These are phyloP conservation scores for Helicoverpa armigera DNA, from an alignment of 1,140 invertebrate species.

Conservation along the genomic window DNA sequence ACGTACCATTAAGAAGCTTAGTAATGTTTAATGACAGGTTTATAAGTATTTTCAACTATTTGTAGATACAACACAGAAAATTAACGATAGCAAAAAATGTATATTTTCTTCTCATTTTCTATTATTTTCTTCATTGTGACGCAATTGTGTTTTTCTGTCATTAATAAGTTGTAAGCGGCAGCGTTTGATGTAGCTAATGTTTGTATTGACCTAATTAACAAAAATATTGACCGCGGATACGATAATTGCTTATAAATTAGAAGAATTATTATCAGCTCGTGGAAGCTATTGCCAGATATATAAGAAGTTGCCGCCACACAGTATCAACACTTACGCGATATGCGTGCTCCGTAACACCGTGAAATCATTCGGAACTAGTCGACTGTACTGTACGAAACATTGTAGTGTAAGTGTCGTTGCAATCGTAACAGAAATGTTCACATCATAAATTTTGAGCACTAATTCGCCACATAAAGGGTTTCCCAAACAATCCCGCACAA, in stretches of 20 bases:
- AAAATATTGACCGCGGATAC: constrained; percentile 10
- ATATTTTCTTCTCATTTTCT: too few species aligned
- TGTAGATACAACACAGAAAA: too few species aligned
- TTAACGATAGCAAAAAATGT: too few species aligned
- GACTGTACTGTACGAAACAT: too few species aligned
- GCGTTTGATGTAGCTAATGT: constrained; percentile 27
- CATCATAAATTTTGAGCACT: neutral
- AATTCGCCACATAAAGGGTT: constrained; percentile 30
- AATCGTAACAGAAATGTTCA: too few species aligned
- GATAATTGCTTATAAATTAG: constrained; percentile 34
- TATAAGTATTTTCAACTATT: neutral
- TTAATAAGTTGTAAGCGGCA: neutral
- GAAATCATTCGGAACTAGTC: neutral
- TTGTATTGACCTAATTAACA: constrained; percentile 31
- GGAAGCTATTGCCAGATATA: neutral
- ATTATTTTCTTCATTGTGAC: too few species aligned
- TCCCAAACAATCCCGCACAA: constrained; percentile 22
- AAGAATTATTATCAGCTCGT: constrained; percentile 13
- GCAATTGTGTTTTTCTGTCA: neutral
- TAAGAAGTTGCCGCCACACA: neutral
- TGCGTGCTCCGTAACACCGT: neutral
- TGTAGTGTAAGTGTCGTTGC: too few species aligned
- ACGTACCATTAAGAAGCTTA: constrained; percentile 19
- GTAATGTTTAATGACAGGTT: constrained; percentile 22
- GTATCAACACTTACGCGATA: neutral